Evolutionary conservation across 1,140 invertebrate species (phyloP).

Genomic region (Nilaparvata lugens): DNA sequence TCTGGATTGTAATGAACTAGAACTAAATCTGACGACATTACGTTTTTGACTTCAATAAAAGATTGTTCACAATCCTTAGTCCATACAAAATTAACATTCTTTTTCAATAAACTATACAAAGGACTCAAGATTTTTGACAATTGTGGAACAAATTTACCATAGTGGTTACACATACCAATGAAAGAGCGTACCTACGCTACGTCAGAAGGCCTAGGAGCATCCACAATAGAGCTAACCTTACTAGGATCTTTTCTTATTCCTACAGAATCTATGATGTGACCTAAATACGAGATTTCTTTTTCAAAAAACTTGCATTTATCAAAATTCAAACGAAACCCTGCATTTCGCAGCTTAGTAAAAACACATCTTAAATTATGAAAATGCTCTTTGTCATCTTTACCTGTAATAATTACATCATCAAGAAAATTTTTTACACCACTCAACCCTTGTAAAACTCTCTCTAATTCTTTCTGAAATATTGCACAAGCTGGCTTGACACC

Average conservation of each 20-base stretch:
- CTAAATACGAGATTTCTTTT: constrained; percentile 29
- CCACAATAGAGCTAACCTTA: constrained; percentile 28
- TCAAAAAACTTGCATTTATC: constrained; percentile 17
- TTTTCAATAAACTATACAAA: constrained; percentile 3
- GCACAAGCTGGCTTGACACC: background rate
- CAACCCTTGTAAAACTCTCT: constrained; percentile 1
- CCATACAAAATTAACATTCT: background rate
- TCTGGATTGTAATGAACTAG: constrained; percentile 30
- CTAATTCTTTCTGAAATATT: background rate
- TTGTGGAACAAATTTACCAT: constrained; percentile 29
- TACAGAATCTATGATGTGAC: constrained; percentile 27
- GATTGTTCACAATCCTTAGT: too few relatives aligned
- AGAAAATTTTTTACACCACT: background rate
- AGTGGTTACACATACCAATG: constrained; percentile 31
- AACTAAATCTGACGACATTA: constrained; percentile 19
- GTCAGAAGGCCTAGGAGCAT: constrained; percentile 24
- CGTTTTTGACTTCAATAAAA: background rate
- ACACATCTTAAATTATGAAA: background rate
- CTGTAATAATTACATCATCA: constrained; percentile 1
- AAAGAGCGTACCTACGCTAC: constrained; percentile 27
- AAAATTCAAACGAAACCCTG: constrained; percentile 13
- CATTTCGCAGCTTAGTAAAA: background rate
- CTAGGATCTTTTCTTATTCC: constrained; percentile 31
- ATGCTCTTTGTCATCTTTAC: background rate
- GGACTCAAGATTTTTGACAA: constrained; percentile 18